Evolutionary conservation across 2,113 vertebrate genomes (phyloP).

Genomic region (Oreamnos americanus): DNA sequence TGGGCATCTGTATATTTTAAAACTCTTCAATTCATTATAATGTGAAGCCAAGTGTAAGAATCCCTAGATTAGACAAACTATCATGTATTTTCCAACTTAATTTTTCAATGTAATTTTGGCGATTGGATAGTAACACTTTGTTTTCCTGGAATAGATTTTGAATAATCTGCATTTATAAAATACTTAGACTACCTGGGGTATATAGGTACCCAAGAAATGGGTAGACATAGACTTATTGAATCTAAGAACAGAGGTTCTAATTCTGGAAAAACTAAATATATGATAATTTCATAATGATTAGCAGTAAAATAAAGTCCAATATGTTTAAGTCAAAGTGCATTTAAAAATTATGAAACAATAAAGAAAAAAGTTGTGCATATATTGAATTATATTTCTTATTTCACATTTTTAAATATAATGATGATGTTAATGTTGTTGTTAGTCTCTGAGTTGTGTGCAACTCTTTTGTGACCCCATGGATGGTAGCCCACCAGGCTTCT

Average conservation of each 20-base stretch:
- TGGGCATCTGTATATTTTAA: not conserved
- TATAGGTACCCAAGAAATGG: not conserved
- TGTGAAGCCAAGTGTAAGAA: not conserved
- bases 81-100: slow-evolving; percentile 3
- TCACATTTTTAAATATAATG: not conserved
- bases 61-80: not conserved
- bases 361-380: not conserved
- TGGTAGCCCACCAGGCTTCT: not conserved
- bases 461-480: not conserved
- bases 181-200: not conserved
- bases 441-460: not conserved
- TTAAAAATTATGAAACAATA: not conserved
- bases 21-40: not conserved
- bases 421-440: not conserved
- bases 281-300: slow-evolving; percentile 30
- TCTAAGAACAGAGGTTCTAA: not conserved
- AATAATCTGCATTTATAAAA: slow-evolving; percentile 1
- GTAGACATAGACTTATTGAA: not conserved
- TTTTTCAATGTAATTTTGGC: not conserved
- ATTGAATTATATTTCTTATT: slow-evolving; percentile 34
- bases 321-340: slow-evolving; percentile 29
- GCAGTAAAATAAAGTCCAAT: not conserved
- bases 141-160: not conserved
- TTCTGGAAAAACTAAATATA: slow-evolving; percentile 19
- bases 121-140: not conserved